phyloP scores from a whole-genome alignment of 2,113 vertebrate species.

The Chionodraco myersi region DNA sequence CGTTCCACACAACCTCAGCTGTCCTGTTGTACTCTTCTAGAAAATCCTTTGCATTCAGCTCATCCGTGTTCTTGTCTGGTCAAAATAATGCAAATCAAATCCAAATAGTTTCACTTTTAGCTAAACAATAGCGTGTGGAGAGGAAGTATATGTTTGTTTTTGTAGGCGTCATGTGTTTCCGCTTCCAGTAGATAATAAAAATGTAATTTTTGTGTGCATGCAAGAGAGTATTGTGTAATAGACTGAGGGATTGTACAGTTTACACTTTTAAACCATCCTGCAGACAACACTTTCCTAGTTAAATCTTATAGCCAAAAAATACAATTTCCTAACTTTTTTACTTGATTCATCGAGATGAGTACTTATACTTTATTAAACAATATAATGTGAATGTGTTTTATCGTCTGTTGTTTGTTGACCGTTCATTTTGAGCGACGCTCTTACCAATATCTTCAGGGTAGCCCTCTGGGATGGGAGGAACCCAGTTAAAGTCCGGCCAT shows the following conservation, averaged over 20 bases:
- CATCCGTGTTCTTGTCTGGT: conserved; percentile 90
- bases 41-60: conserved; percentile 85
- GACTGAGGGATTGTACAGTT: background rate
- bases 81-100: background rate
- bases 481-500: conserved; percentile 95
- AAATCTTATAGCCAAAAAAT: no score
- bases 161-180: no score
- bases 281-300: no score
- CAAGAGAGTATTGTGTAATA: background rate
- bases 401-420: background rate
- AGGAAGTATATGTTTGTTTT: background rate
- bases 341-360: background rate
- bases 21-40: conserved; percentile 88
- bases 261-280: no score
- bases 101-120: background rate
- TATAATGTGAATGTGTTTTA: background rate
- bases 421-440: background rate
- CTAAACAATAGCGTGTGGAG: no score
- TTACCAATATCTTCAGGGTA: conserved; percentile 86
- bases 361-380: background rate
- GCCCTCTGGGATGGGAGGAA: conserved; percentile 89
- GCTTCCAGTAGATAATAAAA: background rate
- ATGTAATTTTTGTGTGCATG: background rate
- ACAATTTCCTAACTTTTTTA: background rate
- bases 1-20: conserved; percentile 88